These are phyloP conservation scores for Dioctria linearis DNA, from an alignment of 2,888 invertebrate species.

Conservation along the genomic window DNA sequence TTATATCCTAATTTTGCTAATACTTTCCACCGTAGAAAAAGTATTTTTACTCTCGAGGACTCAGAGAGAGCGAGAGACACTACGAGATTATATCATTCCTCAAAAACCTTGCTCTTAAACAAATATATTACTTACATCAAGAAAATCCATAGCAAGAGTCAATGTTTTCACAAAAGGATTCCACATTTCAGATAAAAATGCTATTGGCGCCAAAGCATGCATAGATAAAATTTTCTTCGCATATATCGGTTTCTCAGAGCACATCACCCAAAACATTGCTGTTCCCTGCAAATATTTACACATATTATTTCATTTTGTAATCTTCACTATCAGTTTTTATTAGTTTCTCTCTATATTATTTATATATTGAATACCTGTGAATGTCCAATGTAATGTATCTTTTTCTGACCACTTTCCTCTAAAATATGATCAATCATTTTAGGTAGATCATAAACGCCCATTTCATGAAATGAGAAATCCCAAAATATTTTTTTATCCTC, in stretches of 20 bases:
- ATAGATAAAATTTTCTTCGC: slow-evolving; percentile 73
- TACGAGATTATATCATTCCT: no score
- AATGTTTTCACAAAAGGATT: slow-evolving; percentile 71
- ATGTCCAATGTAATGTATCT: slow-evolving; percentile 75
- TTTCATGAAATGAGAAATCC: slow-evolving; percentile 72
- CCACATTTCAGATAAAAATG: slow-evolving; percentile 72
- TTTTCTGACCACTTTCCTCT: slow-evolving; percentile 67
- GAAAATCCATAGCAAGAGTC: slow-evolving; percentile 68
- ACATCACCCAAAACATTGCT: slow-evolving; percentile 74
- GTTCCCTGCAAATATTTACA: slow-evolving; percentile 73
- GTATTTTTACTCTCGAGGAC: no score
- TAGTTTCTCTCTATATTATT: background rate
- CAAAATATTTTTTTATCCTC: slow-evolving; percentile 63
- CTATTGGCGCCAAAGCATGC: slow-evolving; percentile 75
- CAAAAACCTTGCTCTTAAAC: no score
- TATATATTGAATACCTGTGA: slow-evolving; percentile 66
- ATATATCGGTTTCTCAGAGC: slow-evolving; percentile 73
- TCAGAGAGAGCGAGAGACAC: no score
- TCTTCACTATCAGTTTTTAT: background rate
- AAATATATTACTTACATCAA: slow-evolving; percentile 64
- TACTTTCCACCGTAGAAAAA: no score
- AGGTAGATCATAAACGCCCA: slow-evolving; percentile 74
- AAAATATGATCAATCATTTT: slow-evolving; percentile 73
- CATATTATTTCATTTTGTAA: background rate
- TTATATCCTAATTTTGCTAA: no score